phyloP scores from a whole-genome alignment of 2,797 vertebrate genomes.

The Trachops cirrhosus region DNA sequence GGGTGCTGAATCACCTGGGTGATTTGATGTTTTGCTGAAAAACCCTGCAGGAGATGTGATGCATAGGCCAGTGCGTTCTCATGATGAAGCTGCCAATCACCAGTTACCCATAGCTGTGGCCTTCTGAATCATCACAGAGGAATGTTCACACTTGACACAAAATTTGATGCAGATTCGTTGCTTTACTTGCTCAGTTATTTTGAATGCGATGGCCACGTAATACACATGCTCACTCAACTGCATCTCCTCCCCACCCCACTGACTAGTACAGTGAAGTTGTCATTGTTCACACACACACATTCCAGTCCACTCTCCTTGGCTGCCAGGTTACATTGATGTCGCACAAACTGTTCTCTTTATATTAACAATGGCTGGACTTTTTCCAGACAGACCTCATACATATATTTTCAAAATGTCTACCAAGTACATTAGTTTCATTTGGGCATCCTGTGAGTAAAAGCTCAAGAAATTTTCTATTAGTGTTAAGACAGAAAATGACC shows the following conservation, averaged over 20 bases:
- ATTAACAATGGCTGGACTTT: not conserved
- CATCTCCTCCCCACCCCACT: not conserved
- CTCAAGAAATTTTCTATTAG: not conserved
- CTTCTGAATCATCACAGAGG: not conserved
- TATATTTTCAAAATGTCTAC: not conserved
- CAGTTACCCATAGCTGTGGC: not conserved
- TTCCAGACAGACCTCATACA: not conserved
- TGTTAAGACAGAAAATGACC: not conserved
- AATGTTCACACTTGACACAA: not conserved
- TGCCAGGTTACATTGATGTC: not conserved
- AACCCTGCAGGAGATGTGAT: not conserved
- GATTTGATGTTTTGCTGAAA: too few relatives aligned
- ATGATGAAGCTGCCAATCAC: not conserved
- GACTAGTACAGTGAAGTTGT: not conserved
- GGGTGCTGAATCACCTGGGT: too few relatives aligned
- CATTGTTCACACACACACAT: not conserved
- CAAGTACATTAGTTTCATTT: not conserved
- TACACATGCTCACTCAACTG: not conserved
- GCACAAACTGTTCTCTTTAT: not conserved
- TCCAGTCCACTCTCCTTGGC: not conserved
- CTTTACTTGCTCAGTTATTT: not conserved
- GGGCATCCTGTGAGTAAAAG: not conserved
- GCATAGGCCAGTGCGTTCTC: not conserved
- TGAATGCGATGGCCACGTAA: not conserved
- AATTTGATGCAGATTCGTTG: not conserved